Base-by-base conservation (phyloP, 1,140 invertebrate species). In the Lordiphosa clarofinis region DNA sequence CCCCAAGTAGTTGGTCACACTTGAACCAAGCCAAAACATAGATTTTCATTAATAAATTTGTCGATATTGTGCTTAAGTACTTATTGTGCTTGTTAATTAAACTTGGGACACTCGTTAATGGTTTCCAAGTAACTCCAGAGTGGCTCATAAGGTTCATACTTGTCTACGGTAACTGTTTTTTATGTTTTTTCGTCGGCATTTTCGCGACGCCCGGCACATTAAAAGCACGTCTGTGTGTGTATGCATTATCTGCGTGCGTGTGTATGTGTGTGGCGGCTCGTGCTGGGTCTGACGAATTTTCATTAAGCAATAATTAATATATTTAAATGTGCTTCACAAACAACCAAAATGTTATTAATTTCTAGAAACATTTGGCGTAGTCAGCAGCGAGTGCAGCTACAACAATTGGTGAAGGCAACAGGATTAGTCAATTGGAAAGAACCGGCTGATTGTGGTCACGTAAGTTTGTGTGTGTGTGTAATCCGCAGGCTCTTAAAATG, bases 141-240 rank as follows among this genome's bases (percentile, higher is more conserved):
- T 68, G 64, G 64, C 62, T 21, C 46, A 37, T 9, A 40, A 42
- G 28, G 35, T 54, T 11, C 21, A 28, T 40, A 35, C 24, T 11
- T 13, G 59, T 10, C 36, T 68, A 19, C 40, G 64, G 64, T 68
- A 68, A 11, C 36, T 31, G 15, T 35, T 31, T 42, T n/a, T 10
- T 13, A 15, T 19, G 31, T 11, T 66, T 43, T 42, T 47, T 64
- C 56, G 48, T 84, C 78, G 76, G 67, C 63, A 47, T 76, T 72
- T 81, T 84, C 73, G 76, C 72, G 78, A 82, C 78, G 78, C 76
- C 76, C 78, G 76, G 76, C 67, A 55, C 76, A 47, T 44, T 24
- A 24, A 6, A 24, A 6, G 59, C 50, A 56, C 36, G 39, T 50
- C 31, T 36, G 31, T 6, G 31, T 6, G 15, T 13, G 12, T 36